A percentile compares a stretch with the other conserved stretches of the same genome.
These are phyloP conservation scores for Indicator maculatus DNA, from an alignment of 2,113 vertebrate species.

Conservation along the genomic window DNA sequence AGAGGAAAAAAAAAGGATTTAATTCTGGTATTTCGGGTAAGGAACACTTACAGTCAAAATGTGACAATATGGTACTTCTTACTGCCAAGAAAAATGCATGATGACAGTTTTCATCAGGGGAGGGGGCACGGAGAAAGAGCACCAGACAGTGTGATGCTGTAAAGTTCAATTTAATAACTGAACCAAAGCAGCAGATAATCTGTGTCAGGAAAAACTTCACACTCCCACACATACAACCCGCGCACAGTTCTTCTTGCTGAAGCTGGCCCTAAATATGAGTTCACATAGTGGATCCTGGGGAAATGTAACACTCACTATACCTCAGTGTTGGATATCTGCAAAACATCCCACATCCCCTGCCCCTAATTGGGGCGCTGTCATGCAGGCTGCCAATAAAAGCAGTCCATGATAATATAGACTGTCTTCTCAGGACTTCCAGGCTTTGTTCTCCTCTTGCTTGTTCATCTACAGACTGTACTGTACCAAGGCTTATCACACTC, in stretches of 20 bases:
- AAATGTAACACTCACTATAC: background rate
- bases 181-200: background rate
- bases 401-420: background rate
- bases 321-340: background rate
- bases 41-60: background rate
- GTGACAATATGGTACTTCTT: background rate
- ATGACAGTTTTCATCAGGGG: background rate
- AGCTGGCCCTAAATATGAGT: background rate
- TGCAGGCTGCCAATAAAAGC: background rate
- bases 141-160: background rate
- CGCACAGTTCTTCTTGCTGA: background rate
- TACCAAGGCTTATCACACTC: background rate
- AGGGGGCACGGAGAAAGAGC: background rate
- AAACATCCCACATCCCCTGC: background rate
- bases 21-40: background rate
- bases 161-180: slow-evolving; percentile 33
- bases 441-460: background rate
- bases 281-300: background rate
- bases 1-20: no score
- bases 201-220: slow-evolving; percentile 42
- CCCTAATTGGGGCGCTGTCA: background rate
- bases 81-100: background rate
- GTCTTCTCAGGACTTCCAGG: background rate
- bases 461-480: background rate
- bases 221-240: background rate